Evolutionary conservation across 2,888 invertebrate genomes (phyloP), one percentile per base, ranked within the genome.

Genomic region (Drosophila bunnanda): DNA sequence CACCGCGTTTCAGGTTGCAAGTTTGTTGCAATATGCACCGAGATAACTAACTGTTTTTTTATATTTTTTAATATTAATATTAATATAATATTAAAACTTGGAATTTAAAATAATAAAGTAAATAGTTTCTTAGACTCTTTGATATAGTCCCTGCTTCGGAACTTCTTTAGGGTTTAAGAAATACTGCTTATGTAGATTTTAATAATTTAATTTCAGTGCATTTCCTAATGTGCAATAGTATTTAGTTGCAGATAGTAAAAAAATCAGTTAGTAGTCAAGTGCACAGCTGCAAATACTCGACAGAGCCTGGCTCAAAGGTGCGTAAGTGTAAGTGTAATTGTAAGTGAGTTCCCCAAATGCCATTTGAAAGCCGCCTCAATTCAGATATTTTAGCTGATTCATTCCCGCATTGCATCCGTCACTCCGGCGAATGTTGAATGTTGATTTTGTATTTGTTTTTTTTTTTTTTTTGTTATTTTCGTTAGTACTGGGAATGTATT

Each of bases 251-350:
- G 55, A 34, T 52, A 30, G 34, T 48, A 34, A 59, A 46, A 58
- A 57, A 13, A 50, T 43, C 50, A 46, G 60, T 50, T 50, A 69
- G 58, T 72, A 77, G 72, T 77, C 87, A 86, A 78, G 79, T 74
- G 74, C 81, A 82, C 86, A 87, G 87, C 79, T 83, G 87, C 75
- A 83, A 57, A 73, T 69, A 53, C 62, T 66, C 36, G 30, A n/a
- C n/a, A 38, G 52, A 17, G 32, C 41, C 52, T 41, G 57, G 67
- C 52, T 17, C 50, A 53, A 17, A 54, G 25, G 46, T 67, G 78
- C 78, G 80, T 79, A 69, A 70, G 58, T 62, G 15, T 22, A 20
- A 30, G 32, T 30, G 52, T 50, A 20, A 34, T 20, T 52, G 58
- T 58, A 53, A 56, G 59, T 66, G 54, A 67, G 67, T 66, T 38